phyloP scores from a whole-genome alignment of 2,797 vertebrate genomes.

The Trachops cirrhosus region DNA sequence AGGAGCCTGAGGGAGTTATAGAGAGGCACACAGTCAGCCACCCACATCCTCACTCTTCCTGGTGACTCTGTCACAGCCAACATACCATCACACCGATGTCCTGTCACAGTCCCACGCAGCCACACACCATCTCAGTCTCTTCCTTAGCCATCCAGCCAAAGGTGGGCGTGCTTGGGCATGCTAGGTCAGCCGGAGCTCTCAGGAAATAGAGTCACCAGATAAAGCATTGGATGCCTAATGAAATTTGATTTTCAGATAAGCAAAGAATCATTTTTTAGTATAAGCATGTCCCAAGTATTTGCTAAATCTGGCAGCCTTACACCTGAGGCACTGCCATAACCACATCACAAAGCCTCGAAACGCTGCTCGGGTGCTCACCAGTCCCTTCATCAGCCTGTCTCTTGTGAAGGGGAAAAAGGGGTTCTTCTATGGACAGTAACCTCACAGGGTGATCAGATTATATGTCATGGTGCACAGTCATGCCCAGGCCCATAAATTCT shows the following conservation, averaged over 20 bases:
- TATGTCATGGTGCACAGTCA: neutral
- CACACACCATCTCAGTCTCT: neutral
- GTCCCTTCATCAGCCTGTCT: neutral
- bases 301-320: neutral
- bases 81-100: neutral
- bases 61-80: neutral
- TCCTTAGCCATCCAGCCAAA: neutral
- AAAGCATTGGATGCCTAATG: neutral
- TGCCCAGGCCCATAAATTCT: neutral
- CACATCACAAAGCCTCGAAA: neutral
- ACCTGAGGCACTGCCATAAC: neutral
- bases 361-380: neutral
- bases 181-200: neutral
- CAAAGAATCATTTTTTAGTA: neutral
- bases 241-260: conserved; percentile 20
- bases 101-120: neutral
- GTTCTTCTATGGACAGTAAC: neutral
- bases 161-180: neutral
- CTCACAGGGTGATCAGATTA: neutral
- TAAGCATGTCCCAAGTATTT: neutral
- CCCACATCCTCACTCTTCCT: neutral
- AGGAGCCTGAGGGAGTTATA: neutral
- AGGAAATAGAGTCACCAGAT: neutral
- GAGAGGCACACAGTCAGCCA: neutral
- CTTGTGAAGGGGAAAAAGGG: neutral